Evolutionary conservation across 2,888 invertebrate species (phyloP).

Genomic region (Pyrochroa serraticornis): DNA sequence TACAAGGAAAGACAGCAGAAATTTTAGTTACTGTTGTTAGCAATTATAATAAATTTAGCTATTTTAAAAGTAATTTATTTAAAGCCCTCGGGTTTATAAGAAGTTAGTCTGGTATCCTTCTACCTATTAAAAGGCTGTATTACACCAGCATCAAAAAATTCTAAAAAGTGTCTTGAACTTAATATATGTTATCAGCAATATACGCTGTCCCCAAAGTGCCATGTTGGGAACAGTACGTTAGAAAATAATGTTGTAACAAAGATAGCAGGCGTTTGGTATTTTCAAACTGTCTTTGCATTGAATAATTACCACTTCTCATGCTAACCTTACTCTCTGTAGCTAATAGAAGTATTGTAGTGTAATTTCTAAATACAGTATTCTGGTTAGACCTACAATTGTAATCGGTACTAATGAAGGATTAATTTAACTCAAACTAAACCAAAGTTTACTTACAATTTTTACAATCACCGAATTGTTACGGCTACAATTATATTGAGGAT

Average conservation of each 20-base stretch:
- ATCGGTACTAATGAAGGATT: conserved; percentile 31
- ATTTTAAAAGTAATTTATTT: background rate
- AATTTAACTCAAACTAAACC: conserved; percentile 25
- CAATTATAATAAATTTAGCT: too few species aligned
- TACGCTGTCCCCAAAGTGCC: conserved; percentile 25
- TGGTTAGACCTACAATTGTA: conserved; percentile 21
- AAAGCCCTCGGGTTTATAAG: background rate
- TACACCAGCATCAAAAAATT: conserved; percentile 5
- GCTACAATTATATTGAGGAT: background rate
- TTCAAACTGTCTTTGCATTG: conserved; percentile 16
- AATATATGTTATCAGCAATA: conserved; percentile 31
- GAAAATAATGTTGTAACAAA: conserved; percentile 19
- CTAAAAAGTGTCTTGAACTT: conserved; percentile 23
- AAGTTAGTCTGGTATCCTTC: background rate
- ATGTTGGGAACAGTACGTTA: conserved; percentile 26
- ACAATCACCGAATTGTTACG: conserved; percentile 9
- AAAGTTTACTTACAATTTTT: too few species aligned
- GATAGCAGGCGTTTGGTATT: conserved; percentile 22
- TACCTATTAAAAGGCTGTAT: conserved; percentile 15
- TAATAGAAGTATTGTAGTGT: conserved; percentile 9
- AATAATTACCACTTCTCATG: conserved; percentile 29
- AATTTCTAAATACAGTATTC: conserved; percentile 29
- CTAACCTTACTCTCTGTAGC: conserved; percentile 17
- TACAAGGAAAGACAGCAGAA: too few species aligned
- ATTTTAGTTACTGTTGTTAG: too few species aligned